Percentiles rank a stretch among this genome's conserved stretches.
phyloP scores from a whole-genome alignment of 2,888 invertebrate species.

The Agrotis exclamationis region DNA sequence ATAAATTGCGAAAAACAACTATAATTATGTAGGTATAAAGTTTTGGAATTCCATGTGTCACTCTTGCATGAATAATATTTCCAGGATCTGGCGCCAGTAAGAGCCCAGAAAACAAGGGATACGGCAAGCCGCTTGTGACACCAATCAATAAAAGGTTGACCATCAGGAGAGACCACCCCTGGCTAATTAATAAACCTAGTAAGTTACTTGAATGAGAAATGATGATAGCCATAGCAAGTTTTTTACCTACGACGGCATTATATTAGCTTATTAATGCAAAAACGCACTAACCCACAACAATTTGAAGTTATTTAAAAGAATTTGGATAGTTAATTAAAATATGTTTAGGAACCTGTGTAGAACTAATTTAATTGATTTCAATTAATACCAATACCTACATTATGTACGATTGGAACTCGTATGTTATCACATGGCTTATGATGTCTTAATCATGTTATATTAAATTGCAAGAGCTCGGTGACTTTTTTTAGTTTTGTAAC shows the following conservation, averaged over 20 bases:
- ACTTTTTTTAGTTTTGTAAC: background rate
- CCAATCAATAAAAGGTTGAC: slow-evolving; percentile 71
- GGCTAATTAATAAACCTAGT: slow-evolving; percentile 9
- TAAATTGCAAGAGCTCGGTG: too few species aligned
- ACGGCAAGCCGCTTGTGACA: slow-evolving; percentile 79
- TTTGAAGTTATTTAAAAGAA: background rate
- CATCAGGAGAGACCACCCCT: slow-evolving; percentile 67
- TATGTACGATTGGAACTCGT: too few species aligned
- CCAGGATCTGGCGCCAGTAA: slow-evolving; percentile 17
- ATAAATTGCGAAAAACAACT: too few species aligned
- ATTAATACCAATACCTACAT: too few species aligned
- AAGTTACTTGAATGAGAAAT: background rate
- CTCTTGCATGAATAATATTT: background rate
- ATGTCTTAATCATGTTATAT: too few species aligned
- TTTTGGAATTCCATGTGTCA: background rate
- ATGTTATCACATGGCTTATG: too few species aligned
- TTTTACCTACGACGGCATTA: background rate
- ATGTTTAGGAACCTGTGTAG: too few species aligned
- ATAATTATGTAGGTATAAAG: too few species aligned
- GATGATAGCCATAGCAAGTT: background rate
- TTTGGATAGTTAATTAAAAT: too few species aligned
- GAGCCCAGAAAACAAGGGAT: slow-evolving; percentile 59
- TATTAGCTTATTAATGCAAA: background rate
- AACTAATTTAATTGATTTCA: too few species aligned
- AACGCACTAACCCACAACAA: background rate